Conservation (phyloP, 2,113 vertebrate species). For the Hucho hucho region DNA sequence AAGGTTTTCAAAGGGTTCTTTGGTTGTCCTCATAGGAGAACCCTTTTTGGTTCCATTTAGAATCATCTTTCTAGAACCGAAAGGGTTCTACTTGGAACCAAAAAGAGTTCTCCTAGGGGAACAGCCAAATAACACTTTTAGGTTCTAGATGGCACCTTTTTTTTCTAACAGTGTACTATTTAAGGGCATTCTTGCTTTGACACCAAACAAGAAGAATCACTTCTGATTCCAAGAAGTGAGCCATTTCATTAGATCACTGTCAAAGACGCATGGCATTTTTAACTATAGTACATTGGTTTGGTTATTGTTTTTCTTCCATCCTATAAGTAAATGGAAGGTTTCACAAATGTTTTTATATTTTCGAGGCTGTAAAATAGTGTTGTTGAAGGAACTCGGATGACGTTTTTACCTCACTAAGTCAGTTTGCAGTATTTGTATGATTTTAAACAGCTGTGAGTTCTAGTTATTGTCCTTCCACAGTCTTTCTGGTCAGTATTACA, state of each 20-base stretch:
- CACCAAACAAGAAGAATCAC: slow-evolving; percentile 7
- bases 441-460: neutral
- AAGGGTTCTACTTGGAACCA: too few species aligned
- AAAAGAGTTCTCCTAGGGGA: too few species aligned
- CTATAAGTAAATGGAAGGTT: neutral
- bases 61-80: too few species aligned
- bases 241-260: too few species aligned
- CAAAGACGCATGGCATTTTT: neutral
- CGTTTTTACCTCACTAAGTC: neutral
- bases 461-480: neutral
- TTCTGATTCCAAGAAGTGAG: neutral
- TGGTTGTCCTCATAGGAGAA: too few species aligned
- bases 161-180: neutral
- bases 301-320: neutral
- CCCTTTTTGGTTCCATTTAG: too few species aligned
- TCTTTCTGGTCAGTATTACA: slow-evolving; percentile 15
- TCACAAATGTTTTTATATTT: neutral
- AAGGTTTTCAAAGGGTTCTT: too few species aligned
- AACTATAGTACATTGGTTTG: neutral
- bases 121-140: too few species aligned
- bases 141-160: too few species aligned
- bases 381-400: slow-evolving; percentile 7
- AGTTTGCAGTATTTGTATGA: slow-evolving; percentile 34
- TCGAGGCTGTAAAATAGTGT: slow-evolving; percentile 13
- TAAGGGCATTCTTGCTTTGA: slow-evolving; percentile 23